These are phyloP conservation scores for Aplocera efformata DNA, from an alignment of 2,888 invertebrate genomes.

Conservation along the genomic window DNA sequence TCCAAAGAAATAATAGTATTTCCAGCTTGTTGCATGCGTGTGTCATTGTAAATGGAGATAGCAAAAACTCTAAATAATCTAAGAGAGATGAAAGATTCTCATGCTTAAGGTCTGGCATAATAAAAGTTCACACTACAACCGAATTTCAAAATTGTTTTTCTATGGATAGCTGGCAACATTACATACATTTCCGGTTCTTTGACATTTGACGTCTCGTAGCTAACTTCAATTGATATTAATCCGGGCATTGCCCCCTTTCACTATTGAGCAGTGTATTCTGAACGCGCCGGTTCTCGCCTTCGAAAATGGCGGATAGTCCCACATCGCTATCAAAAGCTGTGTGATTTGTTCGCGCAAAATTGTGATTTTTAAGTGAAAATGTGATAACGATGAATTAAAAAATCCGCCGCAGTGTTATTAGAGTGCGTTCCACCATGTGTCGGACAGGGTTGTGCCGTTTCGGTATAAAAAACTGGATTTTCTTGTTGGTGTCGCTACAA, in stretches of 20 bases:
- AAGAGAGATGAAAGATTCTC: background rate
- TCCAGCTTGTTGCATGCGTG: too few relatives aligned
- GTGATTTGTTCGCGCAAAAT: constrained; percentile 46
- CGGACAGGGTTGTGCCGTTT: constrained; percentile 73
- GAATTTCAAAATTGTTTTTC: background rate
- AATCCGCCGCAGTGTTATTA: constrained; percentile 58
- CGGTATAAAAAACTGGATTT: constrained; percentile 74
- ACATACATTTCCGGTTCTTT: background rate
- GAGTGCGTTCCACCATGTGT: constrained; percentile 66
- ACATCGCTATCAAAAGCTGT: constrained; percentile 37
- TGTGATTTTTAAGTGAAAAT: constrained; percentile 71
- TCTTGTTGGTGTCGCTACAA: constrained; percentile 66
- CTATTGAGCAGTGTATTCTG: constrained; percentile 64
- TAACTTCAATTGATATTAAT: constrained; percentile 45
- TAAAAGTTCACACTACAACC: constrained; percentile 1
- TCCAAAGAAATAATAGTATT: too few relatives aligned
- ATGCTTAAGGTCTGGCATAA: background rate
- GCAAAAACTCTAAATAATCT: too few relatives aligned
- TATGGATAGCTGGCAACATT: constrained; percentile 5
- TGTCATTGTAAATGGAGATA: too few relatives aligned
- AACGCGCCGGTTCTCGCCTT: constrained; percentile 55
- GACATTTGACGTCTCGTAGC: constrained; percentile 27
- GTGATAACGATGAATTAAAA: constrained; percentile 78
- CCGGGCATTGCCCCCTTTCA: constrained; percentile 77
- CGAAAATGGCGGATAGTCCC: constrained; percentile 67